Base-by-base conservation (phyloP, 2,797 vertebrate species). In the Diglossa cyanea region DNA sequence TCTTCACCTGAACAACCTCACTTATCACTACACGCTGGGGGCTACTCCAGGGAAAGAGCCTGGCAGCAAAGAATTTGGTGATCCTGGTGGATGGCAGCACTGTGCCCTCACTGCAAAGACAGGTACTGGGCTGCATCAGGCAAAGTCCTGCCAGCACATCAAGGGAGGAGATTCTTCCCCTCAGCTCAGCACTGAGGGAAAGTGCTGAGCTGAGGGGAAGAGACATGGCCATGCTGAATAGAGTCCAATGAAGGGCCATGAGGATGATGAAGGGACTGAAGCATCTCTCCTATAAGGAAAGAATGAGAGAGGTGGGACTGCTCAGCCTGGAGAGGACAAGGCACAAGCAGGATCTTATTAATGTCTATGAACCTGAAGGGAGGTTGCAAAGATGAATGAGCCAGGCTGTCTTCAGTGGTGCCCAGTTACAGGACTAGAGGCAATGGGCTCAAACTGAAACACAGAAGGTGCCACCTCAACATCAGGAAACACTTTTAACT, bases 61-160 rank as follows among this genome's bases (percentile, higher is more conserved):
- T 42, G 35, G 8, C 24, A 75, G 50, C 20, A 86, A 67, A 70
- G 24, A 26, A 62, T 39, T n/a, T 80, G 25, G 7, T 9, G 9
- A 65, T 53, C 18, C 81, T 65, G 13, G 10, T 19, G 7, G 25
- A 53, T 21, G 51, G 8, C 44, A 79, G 35, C 3, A 2, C 35
- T 1, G 4, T 28, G 47, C 11, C 51, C 20, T 74, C 1, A 0
- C 8, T 4, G 3, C 18, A 44, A 20, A 70, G 31, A 35, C 77
- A 66, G 39, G 9, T 62, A 16, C 21, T 68, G 40, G 35, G 33
- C 44, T 84, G 30, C 4, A 3, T 40, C 45, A 62, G 44, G 30
- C 70, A 54, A 63, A 30, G 25, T 35, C 33, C 9, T 67, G 25
- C n/a, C 55, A 68, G 60, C 30, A 67, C 13, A 9, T n/a, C 23